Conservation (phyloP, 2,797 vertebrate species). For the Cirrhinus mrigala region DNA sequence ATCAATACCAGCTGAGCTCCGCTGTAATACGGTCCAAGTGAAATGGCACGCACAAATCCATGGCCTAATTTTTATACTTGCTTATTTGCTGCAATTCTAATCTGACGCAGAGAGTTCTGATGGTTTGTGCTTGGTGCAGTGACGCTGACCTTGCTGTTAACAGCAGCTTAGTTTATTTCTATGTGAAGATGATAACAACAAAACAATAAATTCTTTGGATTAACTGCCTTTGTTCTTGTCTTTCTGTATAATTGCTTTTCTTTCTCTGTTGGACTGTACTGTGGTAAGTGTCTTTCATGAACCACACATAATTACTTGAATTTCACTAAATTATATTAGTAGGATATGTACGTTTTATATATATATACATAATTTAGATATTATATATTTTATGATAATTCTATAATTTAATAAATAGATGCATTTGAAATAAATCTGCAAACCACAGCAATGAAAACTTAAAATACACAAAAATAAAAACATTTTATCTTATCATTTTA, state of each 20-base stretch:
- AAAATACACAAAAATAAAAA: too few relatives aligned
- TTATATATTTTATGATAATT: too few relatives aligned
- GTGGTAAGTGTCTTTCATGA: not conserved
- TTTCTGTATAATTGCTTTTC: not conserved
- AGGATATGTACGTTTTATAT: too few relatives aligned
- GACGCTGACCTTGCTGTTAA: conserved; percentile 16
- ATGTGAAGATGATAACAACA: conserved; percentile 11
- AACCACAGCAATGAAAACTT: too few relatives aligned
- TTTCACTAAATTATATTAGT: not conserved
- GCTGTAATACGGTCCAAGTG: conserved; percentile 27
- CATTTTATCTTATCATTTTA: too few relatives aligned
- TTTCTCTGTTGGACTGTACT: not conserved
- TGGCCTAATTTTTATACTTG: conserved; percentile 51
- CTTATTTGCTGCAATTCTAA: conserved; percentile 34
- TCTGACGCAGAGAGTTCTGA: not conserved
- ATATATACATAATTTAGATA: too few relatives aligned
- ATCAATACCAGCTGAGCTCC: conserved; percentile 45
- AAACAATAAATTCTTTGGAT: not conserved
- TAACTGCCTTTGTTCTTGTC: not conserved
- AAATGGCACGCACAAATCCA: conserved; percentile 55
- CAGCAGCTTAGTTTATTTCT: conserved; percentile 12
- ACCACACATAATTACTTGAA: not conserved
- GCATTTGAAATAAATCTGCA: too few relatives aligned
- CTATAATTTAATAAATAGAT: too few relatives aligned
- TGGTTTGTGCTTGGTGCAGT: conserved; percentile 1